Evolutionary conservation across 2,888 invertebrate species (phyloP), one percentile per base, ranked within the genome.

Genomic region (Lepeophtheirus nordmannii): DNA sequence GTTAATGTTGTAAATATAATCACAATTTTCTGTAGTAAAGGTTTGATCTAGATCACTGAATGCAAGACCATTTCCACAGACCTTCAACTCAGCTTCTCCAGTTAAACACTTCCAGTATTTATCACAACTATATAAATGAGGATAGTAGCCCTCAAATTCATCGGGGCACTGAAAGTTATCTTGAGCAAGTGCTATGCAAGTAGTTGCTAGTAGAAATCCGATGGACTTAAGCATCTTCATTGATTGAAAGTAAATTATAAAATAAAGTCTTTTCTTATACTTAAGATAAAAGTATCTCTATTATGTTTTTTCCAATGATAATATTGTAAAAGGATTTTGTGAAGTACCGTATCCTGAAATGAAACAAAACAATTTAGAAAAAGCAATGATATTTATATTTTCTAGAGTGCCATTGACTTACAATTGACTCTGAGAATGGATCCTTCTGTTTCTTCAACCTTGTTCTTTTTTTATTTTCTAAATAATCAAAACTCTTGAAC

Each of bases 31-130:
- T 68, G 89, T 88, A 74, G 89, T 80, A 81, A 84, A 90, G 80
- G 90, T 90, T 71, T 85, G 82, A 78, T 92, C 92, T 63, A 84
- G 80, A 69, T 89, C 84, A 75, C 91, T 92, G 77, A 92, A 92
- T 67, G 90, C 91, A 69, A 92, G 82, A 68, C 92, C 92, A 75
- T 92, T 92, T 67, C 92, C 92, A 79, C 92, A 92, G 59, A 90
- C 89, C 78, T 91, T 91, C 71, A 91, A 79, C 73, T 90, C 90
- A 68, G 90, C 85, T 11, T 78, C 85, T 71, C 87, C 87, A 73
- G 89, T 89, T 77, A 91, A 90, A 75, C 92, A 92, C 78, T 91
- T 89, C 88, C 89, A 92, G 79, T 92, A 92, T 78, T 91, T 91
- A 80, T 92, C 92, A 76, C 92, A 92, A 62, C 69, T 66, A 30